Base-by-base conservation (phyloP, 2,797 vertebrate genomes). In the Poecilia wingei region DNA sequence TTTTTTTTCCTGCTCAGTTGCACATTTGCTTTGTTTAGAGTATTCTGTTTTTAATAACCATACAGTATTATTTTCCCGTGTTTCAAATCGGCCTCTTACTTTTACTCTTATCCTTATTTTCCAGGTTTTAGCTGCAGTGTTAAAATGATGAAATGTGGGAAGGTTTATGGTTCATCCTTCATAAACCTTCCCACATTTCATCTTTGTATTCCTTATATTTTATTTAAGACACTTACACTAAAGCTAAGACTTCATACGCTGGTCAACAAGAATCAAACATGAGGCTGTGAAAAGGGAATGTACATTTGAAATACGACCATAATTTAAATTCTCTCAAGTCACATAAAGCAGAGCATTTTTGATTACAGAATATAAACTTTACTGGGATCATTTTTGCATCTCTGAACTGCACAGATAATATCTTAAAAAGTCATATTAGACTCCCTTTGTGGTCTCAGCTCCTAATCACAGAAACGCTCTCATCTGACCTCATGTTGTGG, bases 401-500 rank as follows among this genome's bases (percentile, higher is more conserved):
- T 74, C 80, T 18, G 51, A 73, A 73, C 77, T 73, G 77, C 74
- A 31, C 49, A 18, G 61, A 86, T 77, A 72, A 64, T 36, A 36
- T 36, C 61, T 64, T 78, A 85, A 86, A 72, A 80, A 57, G 72
- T 84, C 64, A 51, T 57, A 80, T 82, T 77, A 25, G 51, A 81
- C 77, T 81, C 86, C 79, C 59, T 76, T 75, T 72, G 55, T 18
- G 82, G 72, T 87, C 51, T 70, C 6, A 39, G 74, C 49, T 61
- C 53, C 79, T 71, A 82, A 84, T 90, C 82, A 87, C 2, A 20
- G 74, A 74, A 74, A 70, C 53, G 74, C 64, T 49, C 82, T 78
- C 76, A 2, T 81, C 71, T 91, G 89, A 92, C 80, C 83, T 92
- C 89, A 87, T 75, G 6, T 28, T 6, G 77, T 6, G 68, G 79